Conservation (phyloP, 30 jellyfish, hydroid and myxozoan genomes). For the Chironex yamaguchii region DNA sequence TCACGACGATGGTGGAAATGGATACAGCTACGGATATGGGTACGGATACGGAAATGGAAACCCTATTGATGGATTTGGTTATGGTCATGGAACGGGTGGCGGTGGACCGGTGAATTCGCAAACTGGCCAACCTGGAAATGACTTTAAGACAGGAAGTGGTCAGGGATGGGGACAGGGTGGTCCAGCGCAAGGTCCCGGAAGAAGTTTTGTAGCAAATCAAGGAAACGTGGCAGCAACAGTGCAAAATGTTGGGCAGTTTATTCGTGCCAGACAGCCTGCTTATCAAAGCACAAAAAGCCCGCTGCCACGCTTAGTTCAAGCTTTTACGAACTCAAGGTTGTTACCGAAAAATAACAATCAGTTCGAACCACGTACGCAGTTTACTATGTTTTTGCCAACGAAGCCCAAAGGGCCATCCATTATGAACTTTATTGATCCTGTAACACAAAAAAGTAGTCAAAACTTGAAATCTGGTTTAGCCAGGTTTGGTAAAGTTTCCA, state of each 20-base stretch:
- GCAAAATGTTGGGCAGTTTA: neutral
- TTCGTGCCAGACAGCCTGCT: neutral
- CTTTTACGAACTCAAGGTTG: neutral
- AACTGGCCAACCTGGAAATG: slow-evolving; percentile 67
- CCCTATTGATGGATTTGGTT: slow-evolving; percentile 72
- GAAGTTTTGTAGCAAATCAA: slow-evolving; percentile 46
- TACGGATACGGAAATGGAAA: slow-evolving; percentile 80
- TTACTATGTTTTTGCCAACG: neutral
- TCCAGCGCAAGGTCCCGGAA: slow-evolving; percentile 44
- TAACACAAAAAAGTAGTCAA: neutral
- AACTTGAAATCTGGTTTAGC: too few relatives aligned
- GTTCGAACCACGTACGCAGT: neutral
- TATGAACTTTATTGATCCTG: slow-evolving; percentile 58
- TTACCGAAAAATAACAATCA: neutral
- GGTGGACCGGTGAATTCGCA: slow-evolving; percentile 72
- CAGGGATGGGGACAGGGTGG: slow-evolving; percentile 88
- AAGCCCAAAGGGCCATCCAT: slow-evolving; percentile 77
- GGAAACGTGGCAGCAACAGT: slow-evolving; percentile 35
- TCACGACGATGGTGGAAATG: slow-evolving; percentile 72
- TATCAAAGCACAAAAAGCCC: neutral
- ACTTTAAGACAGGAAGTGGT: slow-evolving; percentile 46
- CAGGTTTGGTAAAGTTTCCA: too few relatives aligned
- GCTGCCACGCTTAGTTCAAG: slow-evolving; percentile 50
- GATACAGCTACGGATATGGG: slow-evolving; percentile 78
- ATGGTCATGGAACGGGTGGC: slow-evolving; percentile 81